Evolutionary conservation across 2,888 invertebrate species (phyloP), one percentile per base, ranked within the genome.

Genomic region (Perithous albicinctus): DNA sequence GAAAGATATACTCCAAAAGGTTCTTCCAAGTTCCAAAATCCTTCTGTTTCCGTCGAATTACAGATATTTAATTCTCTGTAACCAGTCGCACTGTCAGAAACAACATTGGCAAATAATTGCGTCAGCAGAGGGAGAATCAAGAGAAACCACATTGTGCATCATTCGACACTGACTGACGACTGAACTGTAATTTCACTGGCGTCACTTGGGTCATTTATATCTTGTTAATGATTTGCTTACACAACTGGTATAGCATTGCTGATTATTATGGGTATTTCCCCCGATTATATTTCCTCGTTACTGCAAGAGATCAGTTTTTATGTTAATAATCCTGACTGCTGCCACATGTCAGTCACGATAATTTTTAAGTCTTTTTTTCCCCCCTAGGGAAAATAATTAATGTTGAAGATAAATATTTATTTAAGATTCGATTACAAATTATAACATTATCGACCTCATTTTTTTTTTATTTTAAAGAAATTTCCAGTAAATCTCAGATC

Each of bases 21-120:
- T 76, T 91, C 87, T 2, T 70, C 78, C 43, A 75, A 86, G 56
- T 92, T 91, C 48, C 87, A 85, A 20, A 92, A 83, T 69, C 84
- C 85, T 2, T 72, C 80, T 66, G 91, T 90, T 20, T 91, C 89
- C 23, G 83, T 70, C 0, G 89, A 35, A 38, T 69, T 23, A 4
- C 29, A 20, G 10, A 59, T 41, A 43, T 64, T 48, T 32, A n/a
- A n/a, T n/a, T 8, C n/a, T 76, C 51, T 12, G 15, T 63, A 54
- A 59, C 12, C 15, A 67, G 32, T 38, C 5, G 32, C 41, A 38
- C 26, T 15, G 15, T 46, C 46, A n/a, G 41, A 54, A 38, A 56
- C n/a, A 38, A 56, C 48, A 32, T n/a, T 59, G 46, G 35, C 51
- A 32, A 48, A 32, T 32, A 63, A 54, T 29, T 67, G 73, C 54